Percentiles rank a stretch among this genome's conserved stretches.
Evolutionary conservation across 53 echinoderm and acorn worm genomes (phyloP).

Genomic region (Apostichopus leukothele): DNA sequence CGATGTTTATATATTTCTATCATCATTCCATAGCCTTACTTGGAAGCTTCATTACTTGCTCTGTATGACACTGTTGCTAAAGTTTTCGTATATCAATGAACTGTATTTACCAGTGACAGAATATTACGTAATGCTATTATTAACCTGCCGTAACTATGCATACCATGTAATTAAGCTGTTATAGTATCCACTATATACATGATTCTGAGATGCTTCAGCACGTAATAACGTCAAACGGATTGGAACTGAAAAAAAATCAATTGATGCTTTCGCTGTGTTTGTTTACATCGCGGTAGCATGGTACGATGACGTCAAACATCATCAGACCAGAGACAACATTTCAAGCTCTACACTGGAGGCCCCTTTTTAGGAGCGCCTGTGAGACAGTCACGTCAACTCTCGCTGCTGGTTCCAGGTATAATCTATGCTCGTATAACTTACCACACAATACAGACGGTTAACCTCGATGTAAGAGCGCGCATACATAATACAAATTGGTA

Average conservation of each 20-base stretch:
- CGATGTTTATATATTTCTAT: too few relatives aligned
- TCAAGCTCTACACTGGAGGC: neutral
- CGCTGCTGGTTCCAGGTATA: neutral
- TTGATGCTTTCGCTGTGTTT: neutral
- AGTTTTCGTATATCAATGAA: too few relatives aligned
- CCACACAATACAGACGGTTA: neutral
- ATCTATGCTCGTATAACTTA: neutral
- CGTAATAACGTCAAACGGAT: too few relatives aligned
- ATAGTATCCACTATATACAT: too few relatives aligned
- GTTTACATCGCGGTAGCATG: neutral
- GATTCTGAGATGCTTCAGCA: too few relatives aligned
- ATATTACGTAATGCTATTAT: too few relatives aligned
- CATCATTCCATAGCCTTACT: too few relatives aligned
- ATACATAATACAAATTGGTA: neutral
- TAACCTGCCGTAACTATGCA: too few relatives aligned
- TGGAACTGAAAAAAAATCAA: neutral
- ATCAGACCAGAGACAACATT: neutral
- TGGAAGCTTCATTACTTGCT: too few relatives aligned
- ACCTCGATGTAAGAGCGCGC: neutral
- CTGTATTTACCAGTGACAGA: too few relatives aligned
- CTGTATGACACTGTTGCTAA: too few relatives aligned
- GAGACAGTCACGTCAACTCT: neutral
- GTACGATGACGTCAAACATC: slow-evolving; percentile 3
- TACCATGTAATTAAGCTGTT: too few relatives aligned
- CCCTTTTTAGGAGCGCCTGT: slow-evolving; percentile 5